These are phyloP conservation scores for Sylvietta virens DNA, from an alignment of 2,113 vertebrate genomes.

Conservation along the genomic window DNA sequence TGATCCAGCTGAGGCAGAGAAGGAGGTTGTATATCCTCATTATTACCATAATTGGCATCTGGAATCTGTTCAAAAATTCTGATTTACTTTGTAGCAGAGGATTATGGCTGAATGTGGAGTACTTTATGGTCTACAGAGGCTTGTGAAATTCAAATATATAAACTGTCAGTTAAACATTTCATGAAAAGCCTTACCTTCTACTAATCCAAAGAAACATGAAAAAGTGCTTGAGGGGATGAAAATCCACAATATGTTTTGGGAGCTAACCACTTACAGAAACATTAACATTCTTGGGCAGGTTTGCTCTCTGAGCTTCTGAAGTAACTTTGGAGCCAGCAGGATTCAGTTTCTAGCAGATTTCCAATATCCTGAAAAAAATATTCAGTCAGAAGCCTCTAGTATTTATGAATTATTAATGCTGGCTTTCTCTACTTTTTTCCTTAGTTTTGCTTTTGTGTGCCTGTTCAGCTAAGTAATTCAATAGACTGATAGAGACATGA, in stretches of 20 bases:
- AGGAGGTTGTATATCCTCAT: conserved; percentile 43
- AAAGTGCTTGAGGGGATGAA: conserved; percentile 66
- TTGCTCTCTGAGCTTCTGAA: conserved; percentile 46
- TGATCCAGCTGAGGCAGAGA: conserved; percentile 47
- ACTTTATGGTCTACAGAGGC: conserved; percentile 66
- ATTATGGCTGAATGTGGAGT: conserved; percentile 67
- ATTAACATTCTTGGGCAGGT: conserved; percentile 62
- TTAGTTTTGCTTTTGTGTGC: conserved; percentile 71
- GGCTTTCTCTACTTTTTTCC: conserved; percentile 48
- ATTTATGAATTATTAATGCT: conserved; percentile 78
- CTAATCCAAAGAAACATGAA: conserved; percentile 70
- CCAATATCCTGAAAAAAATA: conserved; percentile 46
- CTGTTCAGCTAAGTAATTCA: conserved; percentile 73
- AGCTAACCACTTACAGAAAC: conserved; percentile 66
- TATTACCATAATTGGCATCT: conserved; percentile 69
- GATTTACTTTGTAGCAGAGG: conserved; percentile 64
- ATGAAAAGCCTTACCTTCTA: conserved; percentile 64
- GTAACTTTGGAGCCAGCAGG: conserved; percentile 60
- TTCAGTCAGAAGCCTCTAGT: conserved; percentile 61
- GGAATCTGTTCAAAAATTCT: conserved; percentile 69
- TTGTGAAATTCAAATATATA: conserved; percentile 77
- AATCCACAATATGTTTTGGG: conserved; percentile 59
- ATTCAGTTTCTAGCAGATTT: conserved; percentile 65
- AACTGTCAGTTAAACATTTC: conserved; percentile 71
- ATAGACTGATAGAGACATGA: conserved; percentile 74